phyloP scores from a whole-genome alignment of 2,888 invertebrate species.

The Lycaena phlaeas region DNA sequence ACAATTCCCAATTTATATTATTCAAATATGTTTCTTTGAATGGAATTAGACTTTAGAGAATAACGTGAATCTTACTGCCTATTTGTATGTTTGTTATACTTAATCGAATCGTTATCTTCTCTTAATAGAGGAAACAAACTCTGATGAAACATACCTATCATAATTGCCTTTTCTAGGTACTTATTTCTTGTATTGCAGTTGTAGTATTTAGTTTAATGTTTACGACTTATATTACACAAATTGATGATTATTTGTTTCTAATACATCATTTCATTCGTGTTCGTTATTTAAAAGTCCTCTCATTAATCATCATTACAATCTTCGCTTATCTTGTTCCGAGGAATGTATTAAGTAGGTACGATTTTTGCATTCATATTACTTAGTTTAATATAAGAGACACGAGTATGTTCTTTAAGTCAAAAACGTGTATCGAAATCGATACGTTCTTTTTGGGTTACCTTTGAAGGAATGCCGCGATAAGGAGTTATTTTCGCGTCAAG shows the following conservation, averaged over 20 bases:
- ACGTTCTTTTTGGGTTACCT: slow-evolving; percentile 59
- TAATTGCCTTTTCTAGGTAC: no score
- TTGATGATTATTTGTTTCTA: no score
- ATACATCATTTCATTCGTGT: no score
- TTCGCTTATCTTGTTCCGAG: slow-evolving; percentile 10
- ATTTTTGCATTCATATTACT: slow-evolving; percentile 37
- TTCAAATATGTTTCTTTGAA: slow-evolving; percentile 39
- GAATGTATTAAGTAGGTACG: slow-evolving; percentile 20
- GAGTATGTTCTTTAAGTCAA: slow-evolving; percentile 52
- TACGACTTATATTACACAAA: no score
- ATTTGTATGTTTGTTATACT: no score
- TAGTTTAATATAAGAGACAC: slow-evolving; percentile 43
- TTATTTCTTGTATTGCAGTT: no score
- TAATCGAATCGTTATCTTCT: no score
- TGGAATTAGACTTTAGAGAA: slow-evolving; percentile 31
- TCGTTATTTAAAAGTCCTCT: slow-evolving; percentile 15
- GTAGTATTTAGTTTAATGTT: no score
- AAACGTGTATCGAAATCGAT: slow-evolving; percentile 47
- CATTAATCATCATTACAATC: background rate
- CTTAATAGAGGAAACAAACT: no score
- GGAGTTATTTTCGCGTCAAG: slow-evolving; percentile 69
- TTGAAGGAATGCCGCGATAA: slow-evolving; percentile 69
- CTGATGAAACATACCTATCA: no score
- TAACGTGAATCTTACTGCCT: slow-evolving; percentile 22
- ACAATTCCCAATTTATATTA: slow-evolving; percentile 39